Evolutionary conservation across 2,797 vertebrate species (phyloP).

Genomic region (Schizopygopsis pylzovi): DNA sequence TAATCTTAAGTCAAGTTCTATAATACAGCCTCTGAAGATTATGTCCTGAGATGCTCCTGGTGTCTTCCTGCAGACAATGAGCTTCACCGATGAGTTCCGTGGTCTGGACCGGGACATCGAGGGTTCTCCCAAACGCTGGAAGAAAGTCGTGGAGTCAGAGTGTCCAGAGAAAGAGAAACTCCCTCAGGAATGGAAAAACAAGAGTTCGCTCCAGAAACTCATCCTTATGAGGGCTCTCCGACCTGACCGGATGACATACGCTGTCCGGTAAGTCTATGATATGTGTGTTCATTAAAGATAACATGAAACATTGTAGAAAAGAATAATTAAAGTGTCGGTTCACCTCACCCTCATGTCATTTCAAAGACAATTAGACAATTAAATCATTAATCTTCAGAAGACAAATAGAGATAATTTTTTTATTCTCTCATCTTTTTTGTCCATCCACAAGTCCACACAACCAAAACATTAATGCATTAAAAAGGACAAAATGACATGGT

Average conservation of each 20-base stretch:
- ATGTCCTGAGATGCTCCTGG: background rate
- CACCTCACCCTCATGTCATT: background rate
- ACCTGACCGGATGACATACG: constrained; percentile 79
- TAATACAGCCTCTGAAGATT: background rate
- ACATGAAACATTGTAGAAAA: background rate
- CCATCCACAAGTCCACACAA: background rate
- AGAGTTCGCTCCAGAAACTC: constrained; percentile 80
- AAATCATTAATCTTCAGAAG: background rate
- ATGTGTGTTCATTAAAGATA: background rate
- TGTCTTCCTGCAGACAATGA: constrained; percentile 70
- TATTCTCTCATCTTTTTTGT: background rate
- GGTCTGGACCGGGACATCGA: constrained; percentile 80
- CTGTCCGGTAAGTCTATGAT: constrained; percentile 73
- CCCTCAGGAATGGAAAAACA: constrained; percentile 80
- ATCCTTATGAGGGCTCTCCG: constrained; percentile 81
- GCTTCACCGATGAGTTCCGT: constrained; percentile 81
- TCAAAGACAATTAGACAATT: background rate
- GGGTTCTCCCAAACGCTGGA: constrained; percentile 79
- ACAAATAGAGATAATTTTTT: background rate
- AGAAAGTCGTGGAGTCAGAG: constrained; percentile 79
- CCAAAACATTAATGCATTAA: background rate
- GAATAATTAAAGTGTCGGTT: background rate
- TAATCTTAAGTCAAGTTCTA: background rate
- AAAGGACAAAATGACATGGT: background rate
- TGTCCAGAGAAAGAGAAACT: constrained; percentile 83